Conservation (phyloP, 1,140 invertebrate species). For the Drosophila varians region DNA sequence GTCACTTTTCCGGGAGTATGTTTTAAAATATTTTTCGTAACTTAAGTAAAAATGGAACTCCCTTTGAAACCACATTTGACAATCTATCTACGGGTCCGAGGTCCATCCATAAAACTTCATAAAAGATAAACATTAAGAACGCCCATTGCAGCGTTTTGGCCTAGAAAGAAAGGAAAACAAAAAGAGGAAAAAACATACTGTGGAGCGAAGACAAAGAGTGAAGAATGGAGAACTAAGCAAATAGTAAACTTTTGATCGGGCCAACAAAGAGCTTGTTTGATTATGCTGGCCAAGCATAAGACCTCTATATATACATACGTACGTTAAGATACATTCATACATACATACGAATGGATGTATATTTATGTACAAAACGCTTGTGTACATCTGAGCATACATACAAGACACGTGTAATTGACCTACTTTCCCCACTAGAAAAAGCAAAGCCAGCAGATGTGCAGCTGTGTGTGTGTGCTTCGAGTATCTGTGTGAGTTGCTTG, state of each 20-base stretch:
- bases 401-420: constrained; percentile 79
- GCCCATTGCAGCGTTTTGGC: constrained; percentile 36
- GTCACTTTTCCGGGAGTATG: not conserved
- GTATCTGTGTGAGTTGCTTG: constrained; percentile 45
- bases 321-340: constrained; percentile 2
- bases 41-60: not conserved
- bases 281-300: constrained; percentile 47
- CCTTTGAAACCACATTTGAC: not conserved
- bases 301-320: constrained; percentile 8
- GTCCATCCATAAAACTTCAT: constrained; percentile 24
- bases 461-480: not conserved
- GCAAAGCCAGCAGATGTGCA: constrained; percentile 9
- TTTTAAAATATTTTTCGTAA: too few relatives aligned
- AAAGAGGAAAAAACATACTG: not conserved
- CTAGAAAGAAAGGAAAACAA: constrained; percentile 20
- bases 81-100: constrained; percentile 21
- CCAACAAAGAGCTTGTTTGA: constrained; percentile 38
- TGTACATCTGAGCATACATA: constrained; percentile 16
- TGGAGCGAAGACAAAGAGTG: constrained; percentile 7
- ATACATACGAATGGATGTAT: constrained; percentile 10
- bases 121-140: constrained; percentile 40
- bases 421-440: constrained; percentile 76
- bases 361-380: not conserved
- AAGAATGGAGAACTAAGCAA: constrained; percentile 17
- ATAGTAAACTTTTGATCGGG: constrained; percentile 10